These are phyloP conservation scores for Neomonachus schauinslandi DNA, from an alignment of 2,113 vertebrate species.

Conservation along the genomic window DNA sequence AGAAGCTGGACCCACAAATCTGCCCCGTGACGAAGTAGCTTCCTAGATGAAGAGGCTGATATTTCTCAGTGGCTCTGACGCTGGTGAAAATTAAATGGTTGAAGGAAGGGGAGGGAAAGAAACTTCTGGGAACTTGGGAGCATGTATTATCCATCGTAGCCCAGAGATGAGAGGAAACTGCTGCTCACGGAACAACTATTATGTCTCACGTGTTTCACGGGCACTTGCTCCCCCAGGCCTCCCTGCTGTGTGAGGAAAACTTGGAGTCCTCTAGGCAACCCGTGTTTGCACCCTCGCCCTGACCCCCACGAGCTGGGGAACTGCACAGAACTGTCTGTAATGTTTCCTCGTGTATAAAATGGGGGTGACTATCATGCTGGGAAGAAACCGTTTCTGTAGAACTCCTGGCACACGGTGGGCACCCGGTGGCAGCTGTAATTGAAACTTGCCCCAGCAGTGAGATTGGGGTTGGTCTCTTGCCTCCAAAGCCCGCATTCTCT, in stretches of 20 bases:
- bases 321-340: background rate
- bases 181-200: background rate
- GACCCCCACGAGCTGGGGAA: too few relatives aligned
- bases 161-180: background rate
- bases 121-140: background rate
- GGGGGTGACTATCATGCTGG: background rate
- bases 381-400: background rate
- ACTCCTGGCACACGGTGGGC: background rate
- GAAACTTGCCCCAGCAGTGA: background rate
- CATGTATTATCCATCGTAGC: background rate
- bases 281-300: background rate
- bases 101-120: background rate
- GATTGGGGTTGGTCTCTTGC: background rate
- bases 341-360: background rate
- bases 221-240: background rate
- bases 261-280: background rate
- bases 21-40: background rate
- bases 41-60: background rate
- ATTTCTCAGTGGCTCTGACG: background rate
- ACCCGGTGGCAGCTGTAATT: background rate
- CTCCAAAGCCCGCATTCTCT: background rate
- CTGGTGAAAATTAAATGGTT: background rate
- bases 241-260: background rate
- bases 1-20: background rate
- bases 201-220: background rate